These are phyloP conservation scores for Macrochelys suwanniensis DNA, from an alignment of 2,797 vertebrate genomes.

Conservation along the genomic window DNA sequence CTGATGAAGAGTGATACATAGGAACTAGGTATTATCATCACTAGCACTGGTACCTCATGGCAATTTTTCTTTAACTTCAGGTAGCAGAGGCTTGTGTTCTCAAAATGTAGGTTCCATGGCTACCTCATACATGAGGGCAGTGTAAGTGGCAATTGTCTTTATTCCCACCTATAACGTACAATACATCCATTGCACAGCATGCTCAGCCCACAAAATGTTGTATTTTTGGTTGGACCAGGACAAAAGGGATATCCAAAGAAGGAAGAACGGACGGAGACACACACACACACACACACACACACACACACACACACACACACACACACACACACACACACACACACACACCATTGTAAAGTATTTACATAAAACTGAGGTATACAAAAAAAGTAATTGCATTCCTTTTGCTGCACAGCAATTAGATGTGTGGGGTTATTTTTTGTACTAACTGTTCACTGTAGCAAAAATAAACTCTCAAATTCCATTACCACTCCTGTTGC, in stretches of 20 bases:
- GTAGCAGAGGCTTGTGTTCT: not conserved
- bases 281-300: not conserved
- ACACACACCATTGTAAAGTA: not conserved
- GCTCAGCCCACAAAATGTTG: not conserved
- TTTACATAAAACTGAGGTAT: not conserved
- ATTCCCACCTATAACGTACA: not conserved
- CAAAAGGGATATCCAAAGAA: not conserved
- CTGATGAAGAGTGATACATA: not conserved
- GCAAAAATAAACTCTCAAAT: not conserved
- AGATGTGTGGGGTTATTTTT: no score
- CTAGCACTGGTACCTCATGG: no score
- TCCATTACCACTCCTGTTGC: not conserved
- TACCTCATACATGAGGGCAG: fast-evolving
- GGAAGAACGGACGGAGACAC: no score
- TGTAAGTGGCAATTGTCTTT: not conserved
- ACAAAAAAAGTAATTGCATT: not conserved
- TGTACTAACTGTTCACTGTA: not conserved
- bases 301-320: not conserved
- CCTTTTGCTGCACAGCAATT: not conserved
- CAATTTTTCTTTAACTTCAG: not conserved
- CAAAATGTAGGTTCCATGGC: not conserved
- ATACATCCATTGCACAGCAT: not conserved
- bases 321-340: no score
- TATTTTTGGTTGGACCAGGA: not conserved
- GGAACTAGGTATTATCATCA: not conserved